phyloP scores from a whole-genome alignment of 2,797 vertebrate species.

The Rhinichthys osculus region DNA sequence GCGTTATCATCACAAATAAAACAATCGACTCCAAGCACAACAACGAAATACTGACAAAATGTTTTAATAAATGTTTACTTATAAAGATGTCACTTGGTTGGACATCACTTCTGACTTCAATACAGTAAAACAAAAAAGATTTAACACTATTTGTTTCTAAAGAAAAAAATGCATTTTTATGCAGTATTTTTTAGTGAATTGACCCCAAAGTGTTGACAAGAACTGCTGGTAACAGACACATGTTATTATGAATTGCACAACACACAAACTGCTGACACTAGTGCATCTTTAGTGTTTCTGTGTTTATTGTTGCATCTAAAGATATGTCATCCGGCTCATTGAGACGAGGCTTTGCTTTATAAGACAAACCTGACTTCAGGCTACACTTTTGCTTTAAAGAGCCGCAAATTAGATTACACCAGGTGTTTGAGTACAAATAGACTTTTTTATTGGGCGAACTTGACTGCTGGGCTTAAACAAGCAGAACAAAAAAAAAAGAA shows the following conservation, averaged over 20 bases:
- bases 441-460: conserved; percentile 37
- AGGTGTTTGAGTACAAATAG: conserved; percentile 53
- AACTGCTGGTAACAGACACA: neutral
- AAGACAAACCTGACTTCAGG: conserved; percentile 22
- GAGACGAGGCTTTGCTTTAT: conserved; percentile 2
- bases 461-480: conserved; percentile 35
- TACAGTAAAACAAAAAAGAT: neutral
- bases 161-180: too few species aligned
- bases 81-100: too few species aligned
- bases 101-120: too few species aligned
- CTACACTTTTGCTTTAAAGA: conserved; percentile 14
- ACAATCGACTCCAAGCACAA: too few species aligned
- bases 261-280: neutral
- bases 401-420: conserved; percentile 48
- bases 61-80: too few species aligned
- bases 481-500: conserved; percentile 30
- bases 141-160: too few species aligned
- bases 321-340: neutral
- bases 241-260: neutral
- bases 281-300: conserved; percentile 5
- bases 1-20: too few species aligned
- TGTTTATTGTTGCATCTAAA: too few species aligned
- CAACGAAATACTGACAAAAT: too few species aligned
- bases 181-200: neutral
- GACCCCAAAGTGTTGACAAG: neutral